Percentiles rank a stretch among this genome's conserved stretches.
phyloP scores from a whole-genome alignment of 2,113 vertebrate genomes.

The Oreochromis spilurus region DNA sequence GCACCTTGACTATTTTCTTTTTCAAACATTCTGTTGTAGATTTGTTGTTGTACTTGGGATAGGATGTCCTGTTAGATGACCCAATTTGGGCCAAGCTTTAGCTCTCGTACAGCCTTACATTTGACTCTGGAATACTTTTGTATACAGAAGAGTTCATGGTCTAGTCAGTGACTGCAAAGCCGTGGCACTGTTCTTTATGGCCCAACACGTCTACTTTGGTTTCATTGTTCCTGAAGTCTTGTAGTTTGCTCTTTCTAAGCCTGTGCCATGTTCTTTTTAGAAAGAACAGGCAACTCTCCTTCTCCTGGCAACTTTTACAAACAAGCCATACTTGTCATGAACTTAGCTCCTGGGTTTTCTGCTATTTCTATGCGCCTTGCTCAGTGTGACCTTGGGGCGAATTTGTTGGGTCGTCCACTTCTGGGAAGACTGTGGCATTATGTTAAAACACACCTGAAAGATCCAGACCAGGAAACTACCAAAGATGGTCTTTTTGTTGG shows the following conservation, averaged over 20 bases:
- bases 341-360: neutral
- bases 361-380: neutral
- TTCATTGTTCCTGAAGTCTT: neutral
- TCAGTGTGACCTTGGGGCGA: neutral
- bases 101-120: accelerated
- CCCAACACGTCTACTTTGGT: neutral
- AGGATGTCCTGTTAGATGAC: neutral
- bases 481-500: neutral
- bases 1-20: neutral
- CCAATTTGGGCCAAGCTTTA: neutral
- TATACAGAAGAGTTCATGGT: neutral
- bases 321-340: neutral
- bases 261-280: accelerated
- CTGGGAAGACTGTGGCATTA: neutral
- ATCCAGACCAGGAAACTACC: neutral
- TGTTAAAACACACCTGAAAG: neutral
- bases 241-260: neutral
- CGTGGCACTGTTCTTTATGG: neutral
- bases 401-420: neutral
- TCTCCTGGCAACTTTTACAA: neutral
- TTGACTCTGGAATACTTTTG: neutral
- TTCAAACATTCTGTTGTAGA: neutral
- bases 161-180: neutral
- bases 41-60: neutral
- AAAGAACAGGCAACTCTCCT: neutral